Conservation (phyloP, 2,888 invertebrate genomes). For the Empis stercorea region DNA sequence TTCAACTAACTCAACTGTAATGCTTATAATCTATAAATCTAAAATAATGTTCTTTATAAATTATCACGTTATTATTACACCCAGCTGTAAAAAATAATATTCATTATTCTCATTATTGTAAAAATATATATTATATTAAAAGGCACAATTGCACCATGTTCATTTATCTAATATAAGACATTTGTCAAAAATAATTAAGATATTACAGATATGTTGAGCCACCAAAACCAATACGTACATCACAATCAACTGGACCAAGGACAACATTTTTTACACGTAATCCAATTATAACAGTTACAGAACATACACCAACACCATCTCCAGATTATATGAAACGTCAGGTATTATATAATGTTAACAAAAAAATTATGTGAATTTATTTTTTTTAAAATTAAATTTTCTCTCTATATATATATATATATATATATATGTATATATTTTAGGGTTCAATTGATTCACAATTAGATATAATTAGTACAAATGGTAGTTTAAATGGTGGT, state of each 20-base stretch:
- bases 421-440: too few species aligned
- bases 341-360: too few species aligned
- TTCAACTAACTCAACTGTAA: too few species aligned
- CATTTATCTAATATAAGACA: constrained; percentile 13
- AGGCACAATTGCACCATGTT: constrained; percentile 17
- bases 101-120: too few species aligned
- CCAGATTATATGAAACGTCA: constrained; percentile 75
- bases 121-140: neutral
- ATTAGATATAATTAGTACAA: constrained; percentile 45
- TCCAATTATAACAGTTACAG: constrained; percentile 94
- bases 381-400: neutral
- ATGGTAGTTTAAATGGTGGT: constrained; percentile 24
- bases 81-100: too few species aligned
- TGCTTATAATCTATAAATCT: too few species aligned
- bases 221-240: constrained; percentile 26
- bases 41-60: too few species aligned
- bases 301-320: constrained; percentile 86
- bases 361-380: too few species aligned
- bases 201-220: constrained; percentile 37
- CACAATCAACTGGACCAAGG: constrained; percentile 29
- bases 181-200: constrained; percentile 22
- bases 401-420: too few species aligned
- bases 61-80: too few species aligned
- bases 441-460: constrained; percentile 82
- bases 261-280: constrained; percentile 55